Evolutionary conservation across 2,888 invertebrate species (phyloP).

Genomic region (Tinea trinotella): DNA sequence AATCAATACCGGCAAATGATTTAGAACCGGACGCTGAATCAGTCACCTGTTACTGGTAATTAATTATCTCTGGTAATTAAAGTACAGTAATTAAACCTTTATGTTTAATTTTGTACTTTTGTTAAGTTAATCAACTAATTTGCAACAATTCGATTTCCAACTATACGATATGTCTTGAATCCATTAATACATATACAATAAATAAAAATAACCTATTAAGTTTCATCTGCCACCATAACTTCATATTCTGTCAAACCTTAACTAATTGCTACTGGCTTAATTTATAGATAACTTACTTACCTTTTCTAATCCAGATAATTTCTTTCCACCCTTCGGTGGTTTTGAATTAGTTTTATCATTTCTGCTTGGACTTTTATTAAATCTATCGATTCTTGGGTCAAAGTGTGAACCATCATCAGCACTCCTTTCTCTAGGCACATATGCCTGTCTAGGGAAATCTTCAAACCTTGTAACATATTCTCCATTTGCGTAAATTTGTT

Average conservation of each 20-base stretch:
- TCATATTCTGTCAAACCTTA: too few relatives aligned
- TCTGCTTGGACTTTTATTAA: constrained; percentile 60
- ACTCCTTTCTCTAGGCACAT: constrained; percentile 60
- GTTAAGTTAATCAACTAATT: too few relatives aligned
- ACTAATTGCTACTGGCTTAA: not conserved
- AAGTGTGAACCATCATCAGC: constrained; percentile 79
- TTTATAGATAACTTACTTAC: constrained; percentile 42
- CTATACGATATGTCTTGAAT: too few relatives aligned
- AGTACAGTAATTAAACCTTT: too few relatives aligned
- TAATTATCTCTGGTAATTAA: too few relatives aligned
- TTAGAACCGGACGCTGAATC: too few relatives aligned
- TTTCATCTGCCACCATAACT: too few relatives aligned
- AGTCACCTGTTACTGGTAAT: too few relatives aligned
- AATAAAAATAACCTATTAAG: too few relatives aligned
- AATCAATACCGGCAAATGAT: not conserved
- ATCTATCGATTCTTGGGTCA: constrained; percentile 75
- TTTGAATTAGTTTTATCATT: constrained; percentile 67
- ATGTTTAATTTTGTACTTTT: too few relatives aligned
- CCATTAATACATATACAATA: too few relatives aligned
- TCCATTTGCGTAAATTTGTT: constrained; percentile 60
- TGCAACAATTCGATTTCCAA: too few relatives aligned
- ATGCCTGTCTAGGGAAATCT: constrained; percentile 50
- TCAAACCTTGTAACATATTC: constrained; percentile 53
- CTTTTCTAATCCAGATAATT: constrained; percentile 80
- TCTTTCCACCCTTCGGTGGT: constrained; percentile 76